Conservation (phyloP, 2,797 vertebrate genomes). For the Micropoecilia bifurca region DNA sequence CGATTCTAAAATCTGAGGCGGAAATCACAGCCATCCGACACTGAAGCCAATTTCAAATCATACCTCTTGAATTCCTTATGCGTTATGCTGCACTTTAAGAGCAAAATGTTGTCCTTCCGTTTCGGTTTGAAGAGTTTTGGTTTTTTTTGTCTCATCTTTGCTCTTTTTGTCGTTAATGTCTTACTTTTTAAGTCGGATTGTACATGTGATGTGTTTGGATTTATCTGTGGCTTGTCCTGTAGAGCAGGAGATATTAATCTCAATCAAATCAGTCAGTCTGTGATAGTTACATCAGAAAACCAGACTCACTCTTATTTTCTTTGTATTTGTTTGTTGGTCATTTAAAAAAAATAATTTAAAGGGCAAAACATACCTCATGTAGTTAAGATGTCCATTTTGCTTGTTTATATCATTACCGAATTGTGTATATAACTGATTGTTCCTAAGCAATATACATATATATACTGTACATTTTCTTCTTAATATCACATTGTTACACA, state of each 20-base stretch:
- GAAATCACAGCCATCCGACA: conserved; percentile 60
- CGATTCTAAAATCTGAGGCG: conserved; percentile 71
- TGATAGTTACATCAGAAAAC: conserved; percentile 34
- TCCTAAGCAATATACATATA: conserved; percentile 81
- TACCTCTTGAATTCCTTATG: conserved; percentile 81
- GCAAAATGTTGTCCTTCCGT: conserved; percentile 59
- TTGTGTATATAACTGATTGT: conserved; percentile 73
- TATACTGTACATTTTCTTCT: conserved; percentile 71
- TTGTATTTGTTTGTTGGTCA: conserved; percentile 34
- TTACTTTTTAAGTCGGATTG: conserved; percentile 26
- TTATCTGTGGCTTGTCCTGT: conserved; percentile 67
- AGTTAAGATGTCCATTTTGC: conserved; percentile 71
- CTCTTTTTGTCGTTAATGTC: conserved; percentile 47
- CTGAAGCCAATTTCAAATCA: conserved; percentile 72
- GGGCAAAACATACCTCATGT: conserved; percentile 83
- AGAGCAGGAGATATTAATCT: conserved; percentile 47
- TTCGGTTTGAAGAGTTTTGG: conserved; percentile 36
- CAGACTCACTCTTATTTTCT: conserved; percentile 20
- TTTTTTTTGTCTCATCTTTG: conserved; percentile 56
- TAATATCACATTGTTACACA: conserved; percentile 69
- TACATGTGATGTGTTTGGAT: conserved; percentile 55
- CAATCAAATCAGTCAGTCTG: conserved; percentile 50
- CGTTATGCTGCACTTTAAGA: conserved; percentile 85
- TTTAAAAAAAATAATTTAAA: conserved; percentile 49
- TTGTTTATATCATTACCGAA: conserved; percentile 63